Percentiles rank a stretch among this genome's conserved stretches.
Evolutionary conservation across 2,888 invertebrate species (phyloP).

Genomic region (Notodonta ziczac): DNA sequence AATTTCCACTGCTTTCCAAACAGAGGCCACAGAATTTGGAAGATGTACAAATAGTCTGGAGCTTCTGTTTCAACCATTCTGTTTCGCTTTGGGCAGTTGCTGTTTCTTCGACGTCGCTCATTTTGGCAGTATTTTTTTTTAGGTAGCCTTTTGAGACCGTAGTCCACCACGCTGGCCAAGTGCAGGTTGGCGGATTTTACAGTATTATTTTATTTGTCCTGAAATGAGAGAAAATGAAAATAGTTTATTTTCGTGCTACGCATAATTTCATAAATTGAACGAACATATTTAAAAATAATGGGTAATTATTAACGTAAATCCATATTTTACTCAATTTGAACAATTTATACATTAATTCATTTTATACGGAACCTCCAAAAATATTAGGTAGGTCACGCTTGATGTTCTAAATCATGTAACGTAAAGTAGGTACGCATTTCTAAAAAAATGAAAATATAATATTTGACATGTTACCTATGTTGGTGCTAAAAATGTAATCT

Average conservation of each 20-base stretch:
- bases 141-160: no score
- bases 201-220: no score
- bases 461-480: no score
- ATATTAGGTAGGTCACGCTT: not conserved
- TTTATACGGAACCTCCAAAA: not conserved
- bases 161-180: no score
- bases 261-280: no score
- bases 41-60: slow-evolving; percentile 41
- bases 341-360: not conserved
- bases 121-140: not conserved
- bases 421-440: no score
- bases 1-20: slow-evolving; percentile 37
- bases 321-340: no score
- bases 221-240: not conserved
- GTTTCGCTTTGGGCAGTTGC: slow-evolving; percentile 10
- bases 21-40: slow-evolving; percentile 54
- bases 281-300: no score
- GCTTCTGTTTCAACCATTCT: slow-evolving; percentile 48
- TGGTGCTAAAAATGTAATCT: no score
- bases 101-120: not conserved
- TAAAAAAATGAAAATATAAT: no score
- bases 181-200: no score
- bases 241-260: not conserved
- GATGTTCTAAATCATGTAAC: not conserved
- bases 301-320: no score